These are phyloP conservation scores for Varecia variegata DNA, from an alignment of 2,797 vertebrate species.

Conservation along the genomic window DNA sequence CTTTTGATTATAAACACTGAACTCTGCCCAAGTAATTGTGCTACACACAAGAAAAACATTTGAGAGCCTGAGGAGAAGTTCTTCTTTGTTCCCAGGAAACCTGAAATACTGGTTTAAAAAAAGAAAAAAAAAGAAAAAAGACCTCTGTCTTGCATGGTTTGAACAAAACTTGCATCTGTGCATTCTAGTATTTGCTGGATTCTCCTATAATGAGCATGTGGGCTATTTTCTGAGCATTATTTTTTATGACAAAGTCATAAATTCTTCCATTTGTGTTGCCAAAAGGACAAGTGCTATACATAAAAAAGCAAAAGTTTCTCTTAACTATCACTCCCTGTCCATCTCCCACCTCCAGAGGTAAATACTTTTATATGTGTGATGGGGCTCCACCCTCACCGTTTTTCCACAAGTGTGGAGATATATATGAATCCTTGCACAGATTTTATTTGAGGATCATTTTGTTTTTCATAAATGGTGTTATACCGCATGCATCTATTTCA, in stretches of 20 bases:
- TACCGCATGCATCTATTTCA: neutral
- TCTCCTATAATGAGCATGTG: slow-evolving; percentile 27
- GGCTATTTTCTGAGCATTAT: neutral
- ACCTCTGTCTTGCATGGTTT: neutral
- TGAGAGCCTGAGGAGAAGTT: neutral
- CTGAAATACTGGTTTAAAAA: neutral
- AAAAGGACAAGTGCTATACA: neutral
- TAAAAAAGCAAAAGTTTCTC: neutral
- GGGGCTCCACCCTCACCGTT: neutral
- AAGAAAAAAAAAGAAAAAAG: neutral
- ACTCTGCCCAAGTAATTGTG: neutral
- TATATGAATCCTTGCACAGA: neutral
- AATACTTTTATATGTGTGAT: neutral
- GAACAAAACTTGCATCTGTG: neutral
- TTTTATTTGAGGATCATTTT: neutral
- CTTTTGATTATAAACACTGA: slow-evolving; percentile 33
- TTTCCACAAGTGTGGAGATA: neutral
- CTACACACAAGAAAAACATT: neutral
- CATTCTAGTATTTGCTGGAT: neutral
- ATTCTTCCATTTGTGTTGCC: neutral
- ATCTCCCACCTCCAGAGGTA: neutral
- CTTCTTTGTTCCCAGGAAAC: neutral
- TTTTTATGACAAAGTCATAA: slow-evolving; percentile 29
- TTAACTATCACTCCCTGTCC: neutral
- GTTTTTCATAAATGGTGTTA: neutral